Conservation (phyloP, 2,113 vertebrate species). For the Apteryx mantelli region DNA sequence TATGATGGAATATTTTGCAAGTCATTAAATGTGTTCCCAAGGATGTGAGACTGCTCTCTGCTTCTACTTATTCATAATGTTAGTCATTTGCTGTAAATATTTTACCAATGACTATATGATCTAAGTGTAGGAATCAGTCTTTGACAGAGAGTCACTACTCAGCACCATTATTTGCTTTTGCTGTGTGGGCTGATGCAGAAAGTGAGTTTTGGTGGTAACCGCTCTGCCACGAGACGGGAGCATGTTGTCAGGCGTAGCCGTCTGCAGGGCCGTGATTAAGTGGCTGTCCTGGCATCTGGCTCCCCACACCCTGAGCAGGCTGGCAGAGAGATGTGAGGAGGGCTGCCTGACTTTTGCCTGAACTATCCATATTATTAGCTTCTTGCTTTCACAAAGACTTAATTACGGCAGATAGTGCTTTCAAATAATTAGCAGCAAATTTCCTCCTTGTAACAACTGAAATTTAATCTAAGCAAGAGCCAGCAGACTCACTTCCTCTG, state of each 20-base stretch:
- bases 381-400: not conserved
- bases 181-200: too few species aligned
- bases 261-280: not conserved
- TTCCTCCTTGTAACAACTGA: not conserved
- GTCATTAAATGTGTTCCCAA: not conserved
- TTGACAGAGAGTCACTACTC: not conserved
- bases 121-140: not conserved
- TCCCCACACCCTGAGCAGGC: fast-evolving
- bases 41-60: not conserved
- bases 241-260: not conserved
- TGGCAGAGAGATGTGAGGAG: not conserved
- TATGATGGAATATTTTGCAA: not conserved
- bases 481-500: not conserved
- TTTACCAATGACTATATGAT: not conserved
- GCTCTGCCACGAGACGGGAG: not conserved
- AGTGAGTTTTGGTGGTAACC: not conserved
- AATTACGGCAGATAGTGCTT: not conserved
- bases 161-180: fast-evolving
- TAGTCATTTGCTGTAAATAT: conserved; percentile 2
- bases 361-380: not conserved
- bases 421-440: conserved; percentile 26
- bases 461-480: conserved; percentile 1
- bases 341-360: not conserved
- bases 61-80: not conserved
- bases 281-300: not conserved